Conservation (phyloP, 2,888 invertebrate species). For the Stenolophus ochropezus region DNA sequence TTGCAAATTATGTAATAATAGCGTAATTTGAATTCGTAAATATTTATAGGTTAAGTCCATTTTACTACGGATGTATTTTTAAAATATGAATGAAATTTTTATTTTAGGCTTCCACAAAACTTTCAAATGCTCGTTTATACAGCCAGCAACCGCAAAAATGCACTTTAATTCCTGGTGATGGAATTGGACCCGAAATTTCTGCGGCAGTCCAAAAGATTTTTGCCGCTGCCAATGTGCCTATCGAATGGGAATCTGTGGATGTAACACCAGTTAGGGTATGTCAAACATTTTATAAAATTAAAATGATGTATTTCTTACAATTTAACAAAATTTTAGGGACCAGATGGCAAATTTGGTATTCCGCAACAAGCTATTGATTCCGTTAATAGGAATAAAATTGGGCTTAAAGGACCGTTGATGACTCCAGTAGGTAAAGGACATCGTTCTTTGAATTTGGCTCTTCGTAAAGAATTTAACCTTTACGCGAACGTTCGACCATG, state of each 20-base stretch:
- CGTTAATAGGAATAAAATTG: constrained; percentile 96
- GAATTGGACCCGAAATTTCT: constrained; percentile 99
- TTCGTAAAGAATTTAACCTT: constrained; percentile 97
- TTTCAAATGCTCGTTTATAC: constrained; percentile 76
- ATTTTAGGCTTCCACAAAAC: constrained; percentile 63
- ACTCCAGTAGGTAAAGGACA: constrained; percentile 99
- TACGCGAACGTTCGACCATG: constrained; percentile 99
- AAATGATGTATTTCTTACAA: too few species aligned
- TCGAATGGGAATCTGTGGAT: constrained; percentile 99
- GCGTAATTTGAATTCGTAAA: constrained; percentile 10
- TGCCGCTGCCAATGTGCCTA: constrained; percentile 93
- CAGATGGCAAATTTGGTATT: constrained; percentile 97
- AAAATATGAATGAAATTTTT: constrained; percentile 37
- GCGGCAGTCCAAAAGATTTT: constrained; percentile 98
- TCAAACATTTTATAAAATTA: background rate
- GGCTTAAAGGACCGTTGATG: constrained; percentile 98
- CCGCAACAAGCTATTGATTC: constrained; percentile 98
- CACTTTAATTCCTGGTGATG: constrained; percentile 99
- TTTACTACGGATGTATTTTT: background rate
- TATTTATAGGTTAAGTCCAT: constrained; percentile 63
- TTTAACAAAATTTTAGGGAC: constrained; percentile 75
- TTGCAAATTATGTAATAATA: constrained; percentile 17
- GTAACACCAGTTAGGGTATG: constrained; percentile 95
- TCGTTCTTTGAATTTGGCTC: constrained; percentile 96
- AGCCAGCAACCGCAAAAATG: constrained; percentile 84